A percentile compares a stretch with the other conserved stretches of the same genome.
These are phyloP conservation scores for Sorex araneus DNA, from an alignment of 2,113 vertebrate genomes.

Conservation along the genomic window DNA sequence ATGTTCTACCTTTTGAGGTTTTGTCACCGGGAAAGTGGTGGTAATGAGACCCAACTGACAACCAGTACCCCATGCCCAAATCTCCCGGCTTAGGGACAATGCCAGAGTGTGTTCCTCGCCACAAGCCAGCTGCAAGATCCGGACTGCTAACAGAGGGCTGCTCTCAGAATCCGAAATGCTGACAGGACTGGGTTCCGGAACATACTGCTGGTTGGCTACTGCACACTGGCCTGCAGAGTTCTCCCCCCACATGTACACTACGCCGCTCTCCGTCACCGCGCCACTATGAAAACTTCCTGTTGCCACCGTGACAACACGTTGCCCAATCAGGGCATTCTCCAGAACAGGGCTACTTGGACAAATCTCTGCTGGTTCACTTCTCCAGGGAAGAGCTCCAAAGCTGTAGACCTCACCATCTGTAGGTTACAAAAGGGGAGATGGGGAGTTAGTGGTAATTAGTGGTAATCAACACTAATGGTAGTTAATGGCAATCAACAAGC, in stretches of 20 bases:
- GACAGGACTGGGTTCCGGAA: conserved; percentile 93
- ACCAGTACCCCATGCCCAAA: conserved; percentile 98
- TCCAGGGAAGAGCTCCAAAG: conserved; percentile 95
- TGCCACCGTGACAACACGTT: conserved; percentile 92
- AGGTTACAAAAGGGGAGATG: neutral
- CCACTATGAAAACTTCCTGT: conserved; percentile 95
- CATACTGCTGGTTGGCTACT: conserved; percentile 87
- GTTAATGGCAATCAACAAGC: neutral
- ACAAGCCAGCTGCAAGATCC: conserved; percentile 94
- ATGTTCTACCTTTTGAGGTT: conserved; percentile 95
- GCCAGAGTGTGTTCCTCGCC: conserved; percentile 96
- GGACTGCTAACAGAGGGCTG: conserved; percentile 88
- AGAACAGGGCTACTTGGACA: conserved; percentile 87
- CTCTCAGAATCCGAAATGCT: conserved; percentile 91
- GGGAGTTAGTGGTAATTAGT: neutral
- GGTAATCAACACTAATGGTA: too few relatives aligned
- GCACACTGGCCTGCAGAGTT: conserved; percentile 97
- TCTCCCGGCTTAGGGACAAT: conserved; percentile 93
- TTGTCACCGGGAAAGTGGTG: conserved; percentile 92
- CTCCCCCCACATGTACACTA: conserved; percentile 97
- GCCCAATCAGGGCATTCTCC: conserved; percentile 93
- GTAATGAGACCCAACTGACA: conserved; percentile 94
- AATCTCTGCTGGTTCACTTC: conserved; percentile 84
- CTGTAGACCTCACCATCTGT: conserved; percentile 97
- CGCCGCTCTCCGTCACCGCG: conserved; percentile 94